These are phyloP conservation scores for Tromatobia lineatoria DNA, from an alignment of 2,888 invertebrate species.

Conservation along the genomic window DNA sequence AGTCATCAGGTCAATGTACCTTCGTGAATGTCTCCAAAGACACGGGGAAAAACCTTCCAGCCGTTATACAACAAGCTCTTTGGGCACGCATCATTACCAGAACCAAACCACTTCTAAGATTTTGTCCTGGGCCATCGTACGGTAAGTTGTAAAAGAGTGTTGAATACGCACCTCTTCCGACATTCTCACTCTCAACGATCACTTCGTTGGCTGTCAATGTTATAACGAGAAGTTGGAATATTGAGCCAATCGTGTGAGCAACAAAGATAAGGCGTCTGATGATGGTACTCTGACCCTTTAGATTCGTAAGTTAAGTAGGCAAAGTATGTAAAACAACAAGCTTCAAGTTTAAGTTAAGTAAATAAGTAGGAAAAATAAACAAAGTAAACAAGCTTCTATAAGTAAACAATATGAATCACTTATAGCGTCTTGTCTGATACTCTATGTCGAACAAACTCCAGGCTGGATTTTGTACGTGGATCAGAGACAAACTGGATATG, in stretches of 20 bases:
- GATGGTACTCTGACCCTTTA: slow-evolving; percentile 51
- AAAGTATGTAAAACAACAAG: background rate
- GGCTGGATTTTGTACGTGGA: no score
- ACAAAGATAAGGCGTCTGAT: slow-evolving; percentile 65
- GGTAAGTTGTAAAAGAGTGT: slow-evolving; percentile 45
- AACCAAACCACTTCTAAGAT: slow-evolving; percentile 58
- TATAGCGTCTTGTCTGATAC: no score
- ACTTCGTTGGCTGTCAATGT: slow-evolving; percentile 63
- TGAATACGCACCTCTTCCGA: slow-evolving; percentile 57
- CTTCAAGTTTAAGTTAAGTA: background rate
- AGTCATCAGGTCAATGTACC: background rate
- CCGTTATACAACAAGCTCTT: slow-evolving; percentile 67
- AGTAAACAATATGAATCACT: no score
- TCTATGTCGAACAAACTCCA: no score
- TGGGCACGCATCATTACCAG: slow-evolving; percentile 65
- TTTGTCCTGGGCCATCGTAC: slow-evolving; percentile 22
- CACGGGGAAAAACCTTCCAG: slow-evolving; percentile 67
- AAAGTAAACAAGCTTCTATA: no score
- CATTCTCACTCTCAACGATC: slow-evolving; percentile 49
- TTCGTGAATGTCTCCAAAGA: slow-evolving; percentile 66
- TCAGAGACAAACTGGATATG: background rate
- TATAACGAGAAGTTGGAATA: slow-evolving; percentile 62
- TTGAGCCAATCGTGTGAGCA: slow-evolving; percentile 57
- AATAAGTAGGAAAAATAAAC: no score
- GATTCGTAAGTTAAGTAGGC: background rate